Evolutionary conservation across 1,140 invertebrate genomes (phyloP), one percentile per base, ranked within the genome.

Genomic region (Orius insidiosus): DNA sequence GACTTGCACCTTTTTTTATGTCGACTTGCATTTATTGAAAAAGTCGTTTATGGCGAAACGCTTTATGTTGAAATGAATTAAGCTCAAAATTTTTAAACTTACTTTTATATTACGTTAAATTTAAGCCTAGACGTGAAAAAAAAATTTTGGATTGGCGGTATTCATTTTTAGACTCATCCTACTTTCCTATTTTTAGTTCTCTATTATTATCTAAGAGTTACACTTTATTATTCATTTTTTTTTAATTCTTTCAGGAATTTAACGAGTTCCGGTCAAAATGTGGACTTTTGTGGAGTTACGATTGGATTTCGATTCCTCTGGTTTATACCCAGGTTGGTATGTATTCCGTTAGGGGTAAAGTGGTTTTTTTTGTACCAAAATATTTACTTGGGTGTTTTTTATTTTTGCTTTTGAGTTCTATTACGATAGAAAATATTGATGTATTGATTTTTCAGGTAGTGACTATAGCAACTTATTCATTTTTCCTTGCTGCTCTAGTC

Each of bases 271-370:
- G 77, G 44, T 67, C 68, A 1, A 77, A 78, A 59, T 80, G 76
- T 55, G 76, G 75, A 11, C 58, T 74, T 45, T 64, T 83, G 43
- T 80, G 80, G 70, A 80, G 78, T 52, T 88, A 80, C 56, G 84
- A 88, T 58, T 86, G 82, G 79, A 80, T 87, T 46, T 85, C 78
- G 44, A 78, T 87, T 52, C 84, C 84, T 11, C 61, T 87, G 33
- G 83, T 85, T 16, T 88, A 88, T 54, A 87, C 83, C 10, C 82
- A 87, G 68, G 76, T 78, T 59, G 56, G 50, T 40, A 40, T 40
- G 38, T 40, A 40, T 16, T 15, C 10, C 24, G 24, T 24, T 24
- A 24, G 24, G 24, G 24, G 3, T 24, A n/a, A n/a, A n/a, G n/a
- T 24, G 24, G 24, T 24, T 24, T 4, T 24, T 24, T 24, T 24